A percentile compares a stretch with the other conserved stretches of the same genome.
These are phyloP conservation scores for Actinemys pallida DNA, from an alignment of 2,113 vertebrate species.

Conservation along the genomic window DNA sequence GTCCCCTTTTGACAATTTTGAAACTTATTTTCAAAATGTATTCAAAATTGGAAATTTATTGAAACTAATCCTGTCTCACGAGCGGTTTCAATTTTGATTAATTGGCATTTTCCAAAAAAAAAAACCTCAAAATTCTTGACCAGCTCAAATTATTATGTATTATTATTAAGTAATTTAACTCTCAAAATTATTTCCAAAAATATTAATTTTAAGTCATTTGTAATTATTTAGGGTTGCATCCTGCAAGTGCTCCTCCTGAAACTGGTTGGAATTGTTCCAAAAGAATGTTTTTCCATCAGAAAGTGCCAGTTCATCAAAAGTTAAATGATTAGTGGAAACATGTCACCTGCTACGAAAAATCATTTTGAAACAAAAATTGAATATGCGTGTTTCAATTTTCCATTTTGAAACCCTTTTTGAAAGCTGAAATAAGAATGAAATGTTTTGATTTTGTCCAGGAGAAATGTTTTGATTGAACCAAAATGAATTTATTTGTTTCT, in stretches of 20 bases:
- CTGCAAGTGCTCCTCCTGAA: background rate
- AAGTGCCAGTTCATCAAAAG: conserved; percentile 1
- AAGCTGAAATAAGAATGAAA: background rate
- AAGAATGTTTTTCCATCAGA: background rate
- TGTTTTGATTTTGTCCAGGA: background rate
- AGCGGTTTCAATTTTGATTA: background rate
- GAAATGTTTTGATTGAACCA: background rate
- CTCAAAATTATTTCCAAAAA: background rate
- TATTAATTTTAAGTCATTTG: background rate
- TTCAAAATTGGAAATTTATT: background rate
- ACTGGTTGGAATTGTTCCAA: background rate
- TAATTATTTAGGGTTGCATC: background rate
- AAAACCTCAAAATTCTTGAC: background rate
- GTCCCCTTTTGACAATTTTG: background rate
- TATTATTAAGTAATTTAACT: background rate
- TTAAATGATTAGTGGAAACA: background rate
- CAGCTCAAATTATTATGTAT: background rate
- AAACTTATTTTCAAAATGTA: background rate
- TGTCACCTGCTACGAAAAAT: background rate
- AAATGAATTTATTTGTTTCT: background rate
- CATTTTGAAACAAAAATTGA: background rate
- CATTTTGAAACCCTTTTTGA: background rate
- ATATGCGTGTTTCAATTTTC: background rate
- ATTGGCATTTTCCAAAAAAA: background rate
- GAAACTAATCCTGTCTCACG: background rate